Percentiles rank a stretch among this genome's conserved stretches.
Evolutionary conservation across 2,797 vertebrate genomes (phyloP).

Genomic region (Microctenopoma stevenorrisi): DNA sequence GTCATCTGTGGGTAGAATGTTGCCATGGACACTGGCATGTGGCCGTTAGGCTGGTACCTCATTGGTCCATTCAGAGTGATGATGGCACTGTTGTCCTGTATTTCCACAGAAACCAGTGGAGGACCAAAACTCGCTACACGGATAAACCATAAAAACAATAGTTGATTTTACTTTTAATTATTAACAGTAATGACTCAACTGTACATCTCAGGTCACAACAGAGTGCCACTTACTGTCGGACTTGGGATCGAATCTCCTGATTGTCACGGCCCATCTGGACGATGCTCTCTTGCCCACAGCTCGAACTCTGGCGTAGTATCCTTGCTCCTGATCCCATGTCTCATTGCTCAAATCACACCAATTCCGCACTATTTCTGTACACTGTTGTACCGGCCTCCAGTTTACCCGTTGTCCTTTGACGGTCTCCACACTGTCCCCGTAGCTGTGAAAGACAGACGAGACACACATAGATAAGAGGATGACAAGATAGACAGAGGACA

Average conservation of each 20-base stretch:
- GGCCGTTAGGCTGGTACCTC: constrained; percentile 64
- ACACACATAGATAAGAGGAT: constrained; percentile 12
- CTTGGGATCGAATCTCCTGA: constrained; percentile 70
- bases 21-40: constrained; percentile 60
- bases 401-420: constrained; percentile 19
- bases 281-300: constrained; percentile 21
- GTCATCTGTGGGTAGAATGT: constrained; percentile 69
- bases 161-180: too few species aligned
- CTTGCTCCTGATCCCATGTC: constrained; percentile 63
- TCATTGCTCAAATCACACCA: constrained; percentile 81
- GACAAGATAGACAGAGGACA: background rate
- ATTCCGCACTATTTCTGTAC: constrained; percentile 41
- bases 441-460: constrained; percentile 65
- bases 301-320: constrained; percentile 77
- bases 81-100: constrained; percentile 55
- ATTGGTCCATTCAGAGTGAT: constrained; percentile 77
- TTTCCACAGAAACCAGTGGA: constrained; percentile 70
- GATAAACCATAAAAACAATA: background rate
- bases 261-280: constrained; percentile 74
- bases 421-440: constrained; percentile 65
- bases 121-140: constrained; percentile 76
- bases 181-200: too few species aligned
- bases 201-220: too few species aligned
- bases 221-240: constrained; percentile 76
- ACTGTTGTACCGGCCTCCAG: constrained; percentile 73